Percentiles rank a stretch among this genome's conserved stretches.
These are phyloP conservation scores for Drosophila lowei DNA, from an alignment of 1,140 invertebrate species.

Conservation along the genomic window DNA sequence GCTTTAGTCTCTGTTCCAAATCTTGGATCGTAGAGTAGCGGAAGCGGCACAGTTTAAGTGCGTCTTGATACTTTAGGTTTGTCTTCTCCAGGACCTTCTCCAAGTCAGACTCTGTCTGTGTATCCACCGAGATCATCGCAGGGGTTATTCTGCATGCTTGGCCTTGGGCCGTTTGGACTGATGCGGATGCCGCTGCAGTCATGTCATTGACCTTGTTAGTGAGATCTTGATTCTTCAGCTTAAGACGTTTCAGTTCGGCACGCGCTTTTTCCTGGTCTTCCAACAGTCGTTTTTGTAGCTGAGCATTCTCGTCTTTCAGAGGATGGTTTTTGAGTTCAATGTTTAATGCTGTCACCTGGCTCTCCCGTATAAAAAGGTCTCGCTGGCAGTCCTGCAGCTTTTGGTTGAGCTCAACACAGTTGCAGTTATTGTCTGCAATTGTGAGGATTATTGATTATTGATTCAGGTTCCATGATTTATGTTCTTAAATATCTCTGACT, in stretches of 20 bases:
- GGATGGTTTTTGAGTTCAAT: slow-evolving; percentile 67
- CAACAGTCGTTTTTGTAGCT: slow-evolving; percentile 53
- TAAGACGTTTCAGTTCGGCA: slow-evolving; percentile 54
- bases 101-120: slow-evolving; percentile 57
- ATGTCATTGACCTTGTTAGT: slow-evolving; percentile 29
- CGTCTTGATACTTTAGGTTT: slow-evolving; percentile 45
- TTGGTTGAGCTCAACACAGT: slow-evolving; percentile 43
- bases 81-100: slow-evolving; percentile 34
- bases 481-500: background rate
- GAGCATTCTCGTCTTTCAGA: slow-evolving; percentile 62
- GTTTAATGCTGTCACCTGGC: slow-evolving; percentile 59
- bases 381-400: slow-evolving; percentile 60
- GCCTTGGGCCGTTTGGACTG: background rate
- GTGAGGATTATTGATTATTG: background rate
- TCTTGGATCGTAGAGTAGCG: slow-evolving; percentile 53
- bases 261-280: slow-evolving; percentile 59
- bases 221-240: slow-evolving; percentile 53
- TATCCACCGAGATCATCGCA: slow-evolving; percentile 1
- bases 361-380: slow-evolving; percentile 50
- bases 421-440: slow-evolving; percentile 50
- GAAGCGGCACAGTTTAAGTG: slow-evolving; percentile 38
- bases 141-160: background rate
- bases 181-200: slow-evolving; percentile 5
- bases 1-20: slow-evolving; percentile 39
- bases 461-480: no score